Evolutionary conservation across 2,113 vertebrate species (phyloP), one percentile per base, ranked within the genome.

Genomic region (Thermophis baileyi): DNA sequence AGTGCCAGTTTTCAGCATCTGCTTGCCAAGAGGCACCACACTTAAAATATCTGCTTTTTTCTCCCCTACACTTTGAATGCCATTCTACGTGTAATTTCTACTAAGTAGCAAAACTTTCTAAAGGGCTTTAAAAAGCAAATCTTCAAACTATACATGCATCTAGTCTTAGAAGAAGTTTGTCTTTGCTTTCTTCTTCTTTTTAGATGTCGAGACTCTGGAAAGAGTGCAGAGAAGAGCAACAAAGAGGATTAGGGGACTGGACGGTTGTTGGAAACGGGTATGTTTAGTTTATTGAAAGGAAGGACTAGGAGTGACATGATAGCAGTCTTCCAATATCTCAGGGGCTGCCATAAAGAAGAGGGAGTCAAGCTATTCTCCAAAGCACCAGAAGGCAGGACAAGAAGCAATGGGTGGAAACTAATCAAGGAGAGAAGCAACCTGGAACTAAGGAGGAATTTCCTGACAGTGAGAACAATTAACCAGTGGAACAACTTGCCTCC

Each of bases 21-120:
- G 6, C 30, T 49, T 44, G 57, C 49, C 60, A 88, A 63, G 20
- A 87, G 25, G 69, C 69, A 47, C 57, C 49, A 40, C n/a, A 10
- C 47, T 50, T 18, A 49, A 88, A 92, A 1, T 54, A 94, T 85
- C 3, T 91, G 85, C 2, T 40, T 93, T 87, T 92, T 92, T 91
- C 55, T 9, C 55, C 24, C 7, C 55, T 88, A 1, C 74, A n/a
- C 3, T 35, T 74, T 18, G 10, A 88, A 20, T 88, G 74, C 51
- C 30, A 14, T 87, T 44, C 81, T 47, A 46, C 9, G 8, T 1
- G 3, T 3, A 6, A 20, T 18, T 81, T 22, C 69, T 22, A 3
- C 35, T 40, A 40, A 81, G 69, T 35, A 40, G 35, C 35, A 81
- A 40, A 40, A 81, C 35, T 2, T 74, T 81, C 35, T 9, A 22